These are phyloP conservation scores for Leptinotarsa undecemlineata DNA, from an alignment of 1,140 invertebrate genomes.

Conservation along the genomic window DNA sequence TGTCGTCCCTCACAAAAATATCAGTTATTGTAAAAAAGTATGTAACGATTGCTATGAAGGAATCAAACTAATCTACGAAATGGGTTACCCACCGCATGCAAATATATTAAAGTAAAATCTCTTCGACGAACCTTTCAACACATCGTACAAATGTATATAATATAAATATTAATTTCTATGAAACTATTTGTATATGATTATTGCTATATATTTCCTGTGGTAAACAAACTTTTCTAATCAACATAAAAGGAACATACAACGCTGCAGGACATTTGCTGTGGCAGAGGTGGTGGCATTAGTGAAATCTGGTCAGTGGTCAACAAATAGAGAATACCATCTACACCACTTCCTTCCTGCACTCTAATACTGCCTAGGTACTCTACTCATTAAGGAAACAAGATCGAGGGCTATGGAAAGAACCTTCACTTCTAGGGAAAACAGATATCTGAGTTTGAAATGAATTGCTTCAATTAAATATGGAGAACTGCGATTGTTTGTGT, in stretches of 20 bases:
- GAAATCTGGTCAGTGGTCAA: conserved; percentile 37
- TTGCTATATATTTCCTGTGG: conserved; percentile 50
- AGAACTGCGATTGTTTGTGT: no score
- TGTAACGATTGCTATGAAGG: not conserved
- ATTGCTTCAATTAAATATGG: no score
- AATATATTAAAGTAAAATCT: conserved; percentile 22
- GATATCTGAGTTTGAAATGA: no score
- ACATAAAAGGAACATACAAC: conserved; percentile 35
- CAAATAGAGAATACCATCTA: conserved; percentile 22
- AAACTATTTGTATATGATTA: conserved; percentile 50
- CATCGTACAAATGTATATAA: conserved; percentile 23
- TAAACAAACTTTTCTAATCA: conserved; percentile 42
- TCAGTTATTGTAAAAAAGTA: no score
- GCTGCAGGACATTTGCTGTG: conserved; percentile 35
- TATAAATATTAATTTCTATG: conserved; percentile 42
- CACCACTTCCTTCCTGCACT: conserved; percentile 43
- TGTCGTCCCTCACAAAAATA: no score
- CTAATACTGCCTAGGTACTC: conserved; percentile 48
- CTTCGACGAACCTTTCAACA: conserved; percentile 22
- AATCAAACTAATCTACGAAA: not conserved
- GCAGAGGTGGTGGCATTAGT: conserved; percentile 38
- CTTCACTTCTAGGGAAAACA: not conserved
- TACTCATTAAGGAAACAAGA: conserved; percentile 31
- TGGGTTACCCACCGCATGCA: conserved; percentile 13
- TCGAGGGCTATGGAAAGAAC: conserved; percentile 14